Percentiles rank a stretch among this genome's conserved stretches.
These are phyloP conservation scores for Ptychadena robeensis DNA, from an alignment of 2,797 vertebrate genomes.

Conservation along the genomic window DNA sequence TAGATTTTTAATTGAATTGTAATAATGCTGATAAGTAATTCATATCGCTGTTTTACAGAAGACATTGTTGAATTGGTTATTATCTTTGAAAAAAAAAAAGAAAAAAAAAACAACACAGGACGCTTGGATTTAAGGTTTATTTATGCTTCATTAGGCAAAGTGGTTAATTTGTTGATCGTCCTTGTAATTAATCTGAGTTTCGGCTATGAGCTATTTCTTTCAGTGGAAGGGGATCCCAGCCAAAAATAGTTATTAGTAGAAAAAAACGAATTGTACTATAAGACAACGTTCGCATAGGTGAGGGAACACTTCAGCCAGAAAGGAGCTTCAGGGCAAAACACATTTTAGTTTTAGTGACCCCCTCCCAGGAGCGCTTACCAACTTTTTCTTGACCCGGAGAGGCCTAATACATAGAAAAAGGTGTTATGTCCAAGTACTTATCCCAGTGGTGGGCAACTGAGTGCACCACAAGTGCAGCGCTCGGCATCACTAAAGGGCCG, in stretches of 20 bases:
- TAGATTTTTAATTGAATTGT: conserved; percentile 59
- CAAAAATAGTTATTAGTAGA: too few species aligned
- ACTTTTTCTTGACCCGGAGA: too few species aligned
- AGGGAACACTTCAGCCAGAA: not conserved
- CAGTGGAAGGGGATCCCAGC: not conserved
- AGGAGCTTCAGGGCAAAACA: too few species aligned
- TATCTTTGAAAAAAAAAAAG: conserved; percentile 26
- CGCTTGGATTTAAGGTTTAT: not conserved
- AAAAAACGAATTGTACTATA: too few species aligned
- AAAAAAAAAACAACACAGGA: not conserved
- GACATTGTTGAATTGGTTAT: conserved; percentile 31
- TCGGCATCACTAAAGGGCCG: too few species aligned
- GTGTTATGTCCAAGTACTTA: too few species aligned
- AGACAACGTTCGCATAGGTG: not conserved
- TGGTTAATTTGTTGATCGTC: not conserved
- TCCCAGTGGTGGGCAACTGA: too few species aligned
- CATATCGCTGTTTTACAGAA: conserved; percentile 32
- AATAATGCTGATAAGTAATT: conserved; percentile 57
- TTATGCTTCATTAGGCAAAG: conserved; percentile 27
- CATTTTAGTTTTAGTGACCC: too few species aligned
- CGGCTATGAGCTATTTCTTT: not conserved
- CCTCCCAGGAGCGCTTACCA: too few species aligned
- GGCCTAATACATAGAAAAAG: too few species aligned
- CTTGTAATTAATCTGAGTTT: not conserved
- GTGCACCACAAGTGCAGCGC: too few species aligned